Evolutionary conservation across 2,888 invertebrate genomes (phyloP), one percentile per base, ranked within the genome.

Genomic region (Lordiphosa fenestrarum): DNA sequence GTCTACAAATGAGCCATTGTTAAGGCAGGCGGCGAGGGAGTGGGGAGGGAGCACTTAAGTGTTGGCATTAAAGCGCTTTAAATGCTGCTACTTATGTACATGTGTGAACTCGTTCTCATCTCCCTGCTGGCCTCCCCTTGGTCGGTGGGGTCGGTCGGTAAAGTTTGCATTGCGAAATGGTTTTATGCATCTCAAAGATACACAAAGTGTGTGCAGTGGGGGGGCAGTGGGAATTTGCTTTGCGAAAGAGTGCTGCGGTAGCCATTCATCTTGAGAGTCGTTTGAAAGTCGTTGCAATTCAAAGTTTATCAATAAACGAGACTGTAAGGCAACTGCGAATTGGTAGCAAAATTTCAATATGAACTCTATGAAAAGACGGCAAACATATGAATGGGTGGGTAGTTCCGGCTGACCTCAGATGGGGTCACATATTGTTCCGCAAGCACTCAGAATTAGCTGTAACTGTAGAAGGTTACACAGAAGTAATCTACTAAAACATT

Each of bases 1-100:
- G 73, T 67, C 81, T 70, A 61, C 73, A 80, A 76, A 76, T 76
- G 84, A 80, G 60, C 76, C 81, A 72, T 80, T 83, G 76, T 83
- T 69, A 38, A 33, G 12, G 15, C 7, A 6, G 42, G 7, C 12
- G 13, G 13, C n/a, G 38, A 12, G n/a, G 38, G n/a, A 35, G 47
- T 44, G 23, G n/a, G 36, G 48, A 19, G 39, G 52, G 9, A 39
- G 40, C 39, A 49, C 69, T 54, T 53, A 53, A 69, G 62, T 60
- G 64, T 52, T 58, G 75, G 58, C 56, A 68, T 71, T 74, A 71
- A 62, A 66, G 71, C 67, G 48, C 62, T 77, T 71, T 51, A 68
- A 65, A 56, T 74, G 75, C 53, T 57, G 59, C 59, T 19, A 46
- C 56, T 65, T 44, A 44, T 39, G 21, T 46, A 19, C 23, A 35